Base-by-base conservation (phyloP, 2,113 vertebrate genomes). In the Burhinus oedicnemus region DNA sequence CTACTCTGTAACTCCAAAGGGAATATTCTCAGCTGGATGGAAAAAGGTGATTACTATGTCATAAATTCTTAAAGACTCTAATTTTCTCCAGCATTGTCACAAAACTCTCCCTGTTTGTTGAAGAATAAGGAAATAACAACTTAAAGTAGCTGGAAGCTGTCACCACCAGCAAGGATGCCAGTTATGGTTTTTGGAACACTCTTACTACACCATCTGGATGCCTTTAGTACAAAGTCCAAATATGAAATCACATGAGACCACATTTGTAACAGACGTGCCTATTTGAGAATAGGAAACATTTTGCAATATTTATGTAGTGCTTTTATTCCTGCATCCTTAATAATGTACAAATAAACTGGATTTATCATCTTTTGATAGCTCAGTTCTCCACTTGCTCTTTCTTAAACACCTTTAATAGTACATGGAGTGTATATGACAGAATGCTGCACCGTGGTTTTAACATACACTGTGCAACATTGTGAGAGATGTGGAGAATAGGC, bases 101-200 rank as follows among this genome's bases (percentile, higher is more conserved):
- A 91, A 94, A 90, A 72, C 68, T 76, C 40, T 57, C 18, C 69
- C 51, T 79, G 58, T 90, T 78, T 95, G 58, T 92, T 92, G 64
- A 57, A 77, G 92, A 95, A 89, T 76, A 93, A 84, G 65, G 74
- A 94, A 95, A 94, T 91, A 79, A 66, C 77, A 96, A 70, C 47
- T 89, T 90, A 34, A 92, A 93, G 49, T 93, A 29, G 18, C 66
- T 89, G 77, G 77, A 96, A 96, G 32, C 77, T 95, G 69, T 87
- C 74, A 65, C 44, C 1, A 6, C 74, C 69, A 83, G 58, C 54
- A 93, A 95, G 84, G 40, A 76, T 87, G 62, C 74, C 91, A 95
- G 77, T 87, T 94, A 95, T 2, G 25, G 64, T 18, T 96, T 96
- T 94, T 94, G 87, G 89, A 96, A 85, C 54, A 23, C 16, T 80